Percentiles rank a stretch among this genome's conserved stretches.
Evolutionary conservation across 2,797 vertebrate genomes (phyloP).

Genomic region (Dallia pectoralis): DNA sequence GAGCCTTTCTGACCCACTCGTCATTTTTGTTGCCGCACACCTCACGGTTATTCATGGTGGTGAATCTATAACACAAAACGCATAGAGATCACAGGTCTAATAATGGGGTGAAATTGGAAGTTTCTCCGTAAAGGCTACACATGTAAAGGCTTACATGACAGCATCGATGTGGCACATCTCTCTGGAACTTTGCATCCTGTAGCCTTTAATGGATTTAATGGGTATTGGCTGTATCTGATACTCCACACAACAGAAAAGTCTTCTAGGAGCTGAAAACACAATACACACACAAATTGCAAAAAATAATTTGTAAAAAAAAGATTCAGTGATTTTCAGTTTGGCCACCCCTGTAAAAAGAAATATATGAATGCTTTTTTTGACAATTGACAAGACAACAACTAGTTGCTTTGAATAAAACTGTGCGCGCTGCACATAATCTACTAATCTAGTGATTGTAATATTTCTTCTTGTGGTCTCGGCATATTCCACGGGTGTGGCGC

Average conservation of each 20-base stretch:
- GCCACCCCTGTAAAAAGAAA: no score
- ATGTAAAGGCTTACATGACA: conserved; percentile 68
- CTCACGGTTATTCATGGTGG: conserved; percentile 45
- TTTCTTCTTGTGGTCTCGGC: no score
- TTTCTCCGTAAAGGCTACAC: neutral
- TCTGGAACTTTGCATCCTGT: conserved; percentile 47
- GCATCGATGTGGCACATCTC: conserved; percentile 68
- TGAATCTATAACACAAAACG: conserved; percentile 57
- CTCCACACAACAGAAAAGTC: conserved; percentile 60
- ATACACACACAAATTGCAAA: conserved; percentile 11
- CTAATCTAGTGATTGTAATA: no score
- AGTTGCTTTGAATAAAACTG: no score
- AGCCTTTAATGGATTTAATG: conserved; percentile 55
- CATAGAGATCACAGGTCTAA: neutral
- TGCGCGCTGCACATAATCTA: no score
- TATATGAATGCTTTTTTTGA: no score
- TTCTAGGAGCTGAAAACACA: conserved; percentile 32
- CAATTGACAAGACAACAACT: no score
- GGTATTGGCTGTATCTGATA: conserved; percentile 53
- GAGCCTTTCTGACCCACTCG: conserved; percentile 61
- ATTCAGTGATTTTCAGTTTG: no score
- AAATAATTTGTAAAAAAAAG: no score
- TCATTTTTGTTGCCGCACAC: conserved; percentile 55
- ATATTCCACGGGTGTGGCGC: no score
- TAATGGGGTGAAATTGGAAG: neutral